Percentiles rank a stretch among this genome's conserved stretches.
phyloP scores from a whole-genome alignment of 2,888 invertebrate species.

The Autographa pulchrina region DNA sequence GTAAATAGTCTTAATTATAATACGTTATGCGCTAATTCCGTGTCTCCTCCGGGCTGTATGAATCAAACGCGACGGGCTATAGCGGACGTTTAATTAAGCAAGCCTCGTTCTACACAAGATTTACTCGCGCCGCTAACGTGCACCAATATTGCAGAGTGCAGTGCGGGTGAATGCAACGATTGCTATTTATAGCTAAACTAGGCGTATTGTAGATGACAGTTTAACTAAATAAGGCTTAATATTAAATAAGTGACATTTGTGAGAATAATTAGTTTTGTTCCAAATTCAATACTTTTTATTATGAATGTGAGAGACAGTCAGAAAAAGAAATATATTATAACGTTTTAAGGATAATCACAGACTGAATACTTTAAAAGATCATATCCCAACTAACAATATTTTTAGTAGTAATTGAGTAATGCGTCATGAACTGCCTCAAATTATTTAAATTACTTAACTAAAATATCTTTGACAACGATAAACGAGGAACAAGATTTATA shows the following conservation, averaged over 20 bases:
- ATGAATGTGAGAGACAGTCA: no score
- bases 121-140: constrained; percentile 28
- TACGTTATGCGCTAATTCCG: background rate
- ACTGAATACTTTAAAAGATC: no score
- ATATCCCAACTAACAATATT: no score
- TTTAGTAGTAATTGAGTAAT: no score
- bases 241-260: no score
- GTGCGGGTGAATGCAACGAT: constrained; percentile 16
- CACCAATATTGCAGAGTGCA: constrained; percentile 1
- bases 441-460: constrained; percentile 15
- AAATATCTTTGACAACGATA: constrained; percentile 33
- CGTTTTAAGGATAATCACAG: no score
- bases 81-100: constrained; percentile 59
- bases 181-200: constrained; percentile 16
- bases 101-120: constrained; percentile 49
- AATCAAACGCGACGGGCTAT: constrained; percentile 52
- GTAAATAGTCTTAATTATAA: no score
- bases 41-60: constrained; percentile 41
- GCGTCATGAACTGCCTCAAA: no score
- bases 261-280: no score
- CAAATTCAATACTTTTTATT: no score
- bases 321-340: no score
- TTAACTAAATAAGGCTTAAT: background rate
- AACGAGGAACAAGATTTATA: constrained; percentile 50
- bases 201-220: background rate